Evolutionary conservation across 2,797 vertebrate species (phyloP).

Genomic region (Macropus fuliginosus): DNA sequence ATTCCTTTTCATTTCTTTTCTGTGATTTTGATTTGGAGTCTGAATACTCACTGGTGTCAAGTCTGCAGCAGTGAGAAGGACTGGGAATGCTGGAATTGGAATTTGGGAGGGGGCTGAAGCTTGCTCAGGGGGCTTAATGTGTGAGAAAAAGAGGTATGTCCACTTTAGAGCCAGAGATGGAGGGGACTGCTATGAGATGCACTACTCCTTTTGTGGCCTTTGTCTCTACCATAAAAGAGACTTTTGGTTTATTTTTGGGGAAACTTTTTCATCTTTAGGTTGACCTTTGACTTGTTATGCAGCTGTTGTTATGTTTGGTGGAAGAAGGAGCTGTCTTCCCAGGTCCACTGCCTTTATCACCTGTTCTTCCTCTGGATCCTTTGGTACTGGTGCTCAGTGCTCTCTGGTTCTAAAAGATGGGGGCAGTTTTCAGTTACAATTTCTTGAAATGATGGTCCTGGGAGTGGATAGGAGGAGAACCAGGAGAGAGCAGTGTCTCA

Average conservation of each 20-base stretch:
- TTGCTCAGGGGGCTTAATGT: no score
- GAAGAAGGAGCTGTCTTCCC: background rate
- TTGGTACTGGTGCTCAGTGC: background rate
- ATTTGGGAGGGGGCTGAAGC: background rate
- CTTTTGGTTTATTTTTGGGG: background rate
- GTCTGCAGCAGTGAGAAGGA: background rate
- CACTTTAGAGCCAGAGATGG: no score
- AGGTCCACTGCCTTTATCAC: background rate
- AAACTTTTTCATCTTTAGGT: background rate
- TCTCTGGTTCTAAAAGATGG: background rate
- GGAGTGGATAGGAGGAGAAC: background rate
- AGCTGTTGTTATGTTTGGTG: background rate
- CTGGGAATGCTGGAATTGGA: background rate
- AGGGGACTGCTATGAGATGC: no score
- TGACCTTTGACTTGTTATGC: background rate
- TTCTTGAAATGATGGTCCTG: background rate
- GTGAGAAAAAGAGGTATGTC: no score
- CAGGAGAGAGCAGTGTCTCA: background rate
- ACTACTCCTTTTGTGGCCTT: no score
- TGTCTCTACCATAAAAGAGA: background rate
- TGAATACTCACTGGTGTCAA: background rate
- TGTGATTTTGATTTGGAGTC: background rate
- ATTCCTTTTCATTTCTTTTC: background rate
- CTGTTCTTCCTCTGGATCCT: background rate
- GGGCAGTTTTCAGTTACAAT: background rate